A percentile compares a stretch with the other conserved stretches of the same genome.
Conservation (phyloP, 92 coral and sea anemone genomes). For the Meandrina meandrites region DNA sequence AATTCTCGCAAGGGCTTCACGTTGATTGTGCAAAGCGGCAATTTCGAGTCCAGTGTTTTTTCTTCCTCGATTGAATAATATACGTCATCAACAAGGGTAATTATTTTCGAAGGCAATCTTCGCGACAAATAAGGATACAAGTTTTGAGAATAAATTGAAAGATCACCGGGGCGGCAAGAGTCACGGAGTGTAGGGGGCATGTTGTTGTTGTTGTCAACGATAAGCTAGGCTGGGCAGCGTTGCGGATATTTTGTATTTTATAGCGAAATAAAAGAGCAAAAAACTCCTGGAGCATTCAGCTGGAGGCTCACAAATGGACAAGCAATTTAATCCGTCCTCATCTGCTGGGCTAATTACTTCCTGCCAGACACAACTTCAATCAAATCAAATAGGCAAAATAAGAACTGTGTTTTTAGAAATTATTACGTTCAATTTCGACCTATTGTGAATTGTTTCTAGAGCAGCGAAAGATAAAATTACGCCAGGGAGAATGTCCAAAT, state of each 20-base stretch:
- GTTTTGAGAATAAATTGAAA: not conserved
- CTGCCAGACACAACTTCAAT: constrained; percentile 42
- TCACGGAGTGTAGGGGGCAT: not conserved
- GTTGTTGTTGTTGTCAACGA: not conserved
- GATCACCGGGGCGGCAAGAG: not conserved
- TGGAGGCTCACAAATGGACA: constrained; percentile 4
- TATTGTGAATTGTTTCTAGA: not conserved
- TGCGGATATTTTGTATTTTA: not conserved
- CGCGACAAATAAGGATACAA: not conserved
- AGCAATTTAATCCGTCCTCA: constrained; percentile 34
- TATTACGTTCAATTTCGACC: constrained; percentile 14
- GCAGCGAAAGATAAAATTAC: constrained; percentile 10
- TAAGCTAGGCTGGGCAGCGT: not conserved
- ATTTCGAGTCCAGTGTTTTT: not conserved
- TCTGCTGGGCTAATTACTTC: constrained; percentile 30
- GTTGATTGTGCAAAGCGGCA: not conserved
- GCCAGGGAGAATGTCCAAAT: not conserved
- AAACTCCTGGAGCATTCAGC: not conserved
- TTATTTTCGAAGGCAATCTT: not conserved
- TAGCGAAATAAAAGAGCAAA: not conserved
- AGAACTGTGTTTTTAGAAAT: constrained; percentile 9
- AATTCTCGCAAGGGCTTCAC: not conserved
- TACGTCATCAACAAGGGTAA: not conserved
- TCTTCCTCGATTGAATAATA: not conserved
- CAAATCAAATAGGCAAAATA: constrained; percentile 18